Conservation (phyloP, 2,113 vertebrate genomes). For the Tenrec ecaudatus region DNA sequence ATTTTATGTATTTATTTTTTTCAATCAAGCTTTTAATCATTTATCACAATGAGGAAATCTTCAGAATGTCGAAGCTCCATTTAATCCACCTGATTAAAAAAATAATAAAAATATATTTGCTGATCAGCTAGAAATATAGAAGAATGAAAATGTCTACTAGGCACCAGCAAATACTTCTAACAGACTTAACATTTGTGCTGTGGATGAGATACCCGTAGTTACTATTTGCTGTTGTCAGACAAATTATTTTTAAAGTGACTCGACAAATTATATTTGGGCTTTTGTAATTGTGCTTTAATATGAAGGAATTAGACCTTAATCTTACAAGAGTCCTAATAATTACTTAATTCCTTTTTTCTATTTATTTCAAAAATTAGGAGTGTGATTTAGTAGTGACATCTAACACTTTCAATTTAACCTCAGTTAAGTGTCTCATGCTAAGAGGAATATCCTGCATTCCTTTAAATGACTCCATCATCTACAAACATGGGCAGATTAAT, state of each 20-base stretch:
- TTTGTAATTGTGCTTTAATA: slow-evolving; percentile 79
- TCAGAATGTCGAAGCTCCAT: background rate
- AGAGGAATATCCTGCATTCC: slow-evolving; percentile 75
- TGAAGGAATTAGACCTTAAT: slow-evolving; percentile 74
- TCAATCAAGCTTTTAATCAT: background rate
- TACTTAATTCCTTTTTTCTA: slow-evolving; percentile 80
- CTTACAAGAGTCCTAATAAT: slow-evolving; percentile 76
- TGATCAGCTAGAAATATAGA: slow-evolving; percentile 16
- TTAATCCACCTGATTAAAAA: background rate
- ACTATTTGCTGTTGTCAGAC: slow-evolving; percentile 66
- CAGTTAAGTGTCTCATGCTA: slow-evolving; percentile 84
- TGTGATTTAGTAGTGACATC: slow-evolving; percentile 81
- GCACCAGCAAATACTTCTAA: background rate
- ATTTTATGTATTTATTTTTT: too few relatives aligned
- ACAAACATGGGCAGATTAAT: slow-evolving; percentile 88
- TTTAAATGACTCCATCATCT: slow-evolving; percentile 87
- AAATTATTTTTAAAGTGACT: slow-evolving; percentile 69
- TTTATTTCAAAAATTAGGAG: slow-evolving; percentile 81
- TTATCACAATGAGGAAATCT: background rate
- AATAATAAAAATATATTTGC: background rate
- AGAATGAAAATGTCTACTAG: slow-evolving; percentile 32
- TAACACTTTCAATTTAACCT: slow-evolving; percentile 81
- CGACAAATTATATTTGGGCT: slow-evolving; percentile 72
- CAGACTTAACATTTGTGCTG: slow-evolving; percentile 42
- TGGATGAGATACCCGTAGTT: slow-evolving; percentile 26